Percentiles rank a stretch among this genome's conserved stretches.
phyloP scores from a whole-genome alignment of 2,797 vertebrate genomes.

The Varecia variegata region DNA sequence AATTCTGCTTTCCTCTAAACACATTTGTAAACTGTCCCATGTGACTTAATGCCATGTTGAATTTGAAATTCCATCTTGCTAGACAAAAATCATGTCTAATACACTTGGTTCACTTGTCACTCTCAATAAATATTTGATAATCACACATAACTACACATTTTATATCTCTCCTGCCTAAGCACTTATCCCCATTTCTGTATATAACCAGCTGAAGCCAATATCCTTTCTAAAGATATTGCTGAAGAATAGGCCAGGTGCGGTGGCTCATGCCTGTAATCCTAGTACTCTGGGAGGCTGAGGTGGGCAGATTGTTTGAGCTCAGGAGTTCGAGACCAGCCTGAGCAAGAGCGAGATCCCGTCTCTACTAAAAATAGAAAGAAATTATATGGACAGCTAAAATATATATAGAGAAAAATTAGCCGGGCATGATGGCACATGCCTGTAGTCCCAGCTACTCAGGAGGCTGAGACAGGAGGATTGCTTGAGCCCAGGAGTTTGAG shows the following conservation, averaged over 20 bases:
- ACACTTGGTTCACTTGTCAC: neutral
- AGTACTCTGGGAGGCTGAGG: too few species aligned
- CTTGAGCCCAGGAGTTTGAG: too few species aligned
- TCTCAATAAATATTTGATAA: slow-evolving; percentile 46
- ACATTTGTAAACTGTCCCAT: neutral
- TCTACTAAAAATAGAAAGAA: too few species aligned
- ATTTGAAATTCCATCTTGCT: slow-evolving; percentile 37
- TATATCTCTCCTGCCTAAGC: neutral
- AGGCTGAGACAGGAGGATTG: too few species aligned
- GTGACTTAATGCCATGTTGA: neutral
- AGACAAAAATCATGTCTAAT: neutral
- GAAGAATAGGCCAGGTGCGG: neutral
- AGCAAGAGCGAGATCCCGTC: too few species aligned
- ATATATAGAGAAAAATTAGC: too few species aligned
- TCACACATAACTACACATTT: neutral
- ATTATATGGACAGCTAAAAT: too few species aligned
- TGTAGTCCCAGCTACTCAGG: too few species aligned
- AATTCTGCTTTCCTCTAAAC: neutral
- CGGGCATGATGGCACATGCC: too few species aligned
- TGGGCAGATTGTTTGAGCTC: too few species aligned
- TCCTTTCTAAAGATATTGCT: slow-evolving; percentile 38
- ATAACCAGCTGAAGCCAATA: slow-evolving; percentile 17
- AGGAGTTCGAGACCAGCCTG: too few species aligned
- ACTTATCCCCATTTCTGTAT: neutral
- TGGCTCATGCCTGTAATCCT: too few species aligned